Conservation (phyloP, 2,888 invertebrate genomes). For the Cephus spinipes region DNA sequence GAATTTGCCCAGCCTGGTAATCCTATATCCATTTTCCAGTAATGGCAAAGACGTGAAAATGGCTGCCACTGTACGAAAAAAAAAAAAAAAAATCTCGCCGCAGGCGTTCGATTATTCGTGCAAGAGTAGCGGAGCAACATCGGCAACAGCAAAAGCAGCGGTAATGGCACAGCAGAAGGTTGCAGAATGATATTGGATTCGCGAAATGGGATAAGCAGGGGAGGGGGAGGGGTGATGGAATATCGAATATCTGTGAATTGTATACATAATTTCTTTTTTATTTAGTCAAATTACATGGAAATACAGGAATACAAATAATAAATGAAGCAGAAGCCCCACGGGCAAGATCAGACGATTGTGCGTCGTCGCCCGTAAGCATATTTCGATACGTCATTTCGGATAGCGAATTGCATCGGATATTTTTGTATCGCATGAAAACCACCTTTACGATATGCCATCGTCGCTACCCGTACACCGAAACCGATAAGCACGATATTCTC, state of each 20-base stretch:
- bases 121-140: no score
- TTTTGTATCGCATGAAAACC: neutral
- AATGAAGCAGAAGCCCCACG: neutral
- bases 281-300: neutral
- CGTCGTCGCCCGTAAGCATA: no score
- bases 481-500: neutral
- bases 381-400: neutral
- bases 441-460: neutral
- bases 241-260: neutral
- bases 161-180: neutral
- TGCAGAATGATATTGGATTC: neutral
- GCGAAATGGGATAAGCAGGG: neutral
- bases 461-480: neutral
- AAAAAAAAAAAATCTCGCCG: neutral
- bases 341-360: neutral
- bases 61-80: neutral
- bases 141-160: neutral
- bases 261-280: neutral
- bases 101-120: neutral
- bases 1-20: neutral
- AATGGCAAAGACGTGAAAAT: neutral
- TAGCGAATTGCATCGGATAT: neutral
- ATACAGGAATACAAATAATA: neutral
- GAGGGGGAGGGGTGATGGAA: no score
- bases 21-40: neutral